Conservation (phyloP, 2,113 vertebrate species). For the Oryzias woworae region DNA sequence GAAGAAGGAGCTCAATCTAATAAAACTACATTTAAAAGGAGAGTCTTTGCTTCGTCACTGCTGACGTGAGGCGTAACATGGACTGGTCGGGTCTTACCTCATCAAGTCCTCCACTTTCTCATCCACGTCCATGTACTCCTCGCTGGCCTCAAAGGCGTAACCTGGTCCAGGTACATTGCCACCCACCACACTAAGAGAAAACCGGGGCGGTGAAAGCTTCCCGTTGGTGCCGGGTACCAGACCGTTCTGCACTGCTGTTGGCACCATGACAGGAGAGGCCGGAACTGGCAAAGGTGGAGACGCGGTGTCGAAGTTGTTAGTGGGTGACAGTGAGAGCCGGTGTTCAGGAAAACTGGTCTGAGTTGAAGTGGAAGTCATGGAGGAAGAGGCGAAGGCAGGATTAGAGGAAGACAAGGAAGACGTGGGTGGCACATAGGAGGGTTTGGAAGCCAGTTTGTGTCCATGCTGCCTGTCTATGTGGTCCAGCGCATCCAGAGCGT, state of each 20-base stretch:
- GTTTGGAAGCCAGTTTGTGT: slow-evolving; percentile 85
- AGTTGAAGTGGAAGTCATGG: slow-evolving; percentile 85
- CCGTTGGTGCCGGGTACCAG: slow-evolving; percentile 85
- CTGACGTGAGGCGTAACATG: no score
- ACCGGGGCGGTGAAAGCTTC: slow-evolving; percentile 92
- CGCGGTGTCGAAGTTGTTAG: slow-evolving; percentile 86
- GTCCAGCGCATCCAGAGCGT: slow-evolving; percentile 94
- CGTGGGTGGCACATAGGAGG: slow-evolving; percentile 46
- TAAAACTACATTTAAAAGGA: no score
- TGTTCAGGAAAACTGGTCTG: slow-evolving; percentile 87
- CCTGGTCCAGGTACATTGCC: slow-evolving; percentile 77
- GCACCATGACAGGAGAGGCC: slow-evolving; percentile 65
- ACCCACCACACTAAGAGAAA: slow-evolving; percentile 76
- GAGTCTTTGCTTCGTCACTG: no score
- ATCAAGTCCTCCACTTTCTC: slow-evolving; percentile 98
- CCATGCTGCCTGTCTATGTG: slow-evolving; percentile 92
- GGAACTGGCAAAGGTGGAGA: slow-evolving; percentile 84
- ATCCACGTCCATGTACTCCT: slow-evolving; percentile 94
- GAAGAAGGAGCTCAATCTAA: no score
- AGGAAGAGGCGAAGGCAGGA: slow-evolving; percentile 41
- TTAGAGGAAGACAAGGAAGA: slow-evolving; percentile 81
- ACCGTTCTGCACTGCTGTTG: slow-evolving; percentile 82
- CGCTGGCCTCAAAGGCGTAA: slow-evolving; percentile 89
- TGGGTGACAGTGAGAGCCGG: slow-evolving; percentile 85
- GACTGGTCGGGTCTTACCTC: slow-evolving; percentile 79